Percentiles rank a stretch among this genome's conserved stretches.
phyloP scores from a whole-genome alignment of 2,888 invertebrate species.

The Andrena hattorfiana region DNA sequence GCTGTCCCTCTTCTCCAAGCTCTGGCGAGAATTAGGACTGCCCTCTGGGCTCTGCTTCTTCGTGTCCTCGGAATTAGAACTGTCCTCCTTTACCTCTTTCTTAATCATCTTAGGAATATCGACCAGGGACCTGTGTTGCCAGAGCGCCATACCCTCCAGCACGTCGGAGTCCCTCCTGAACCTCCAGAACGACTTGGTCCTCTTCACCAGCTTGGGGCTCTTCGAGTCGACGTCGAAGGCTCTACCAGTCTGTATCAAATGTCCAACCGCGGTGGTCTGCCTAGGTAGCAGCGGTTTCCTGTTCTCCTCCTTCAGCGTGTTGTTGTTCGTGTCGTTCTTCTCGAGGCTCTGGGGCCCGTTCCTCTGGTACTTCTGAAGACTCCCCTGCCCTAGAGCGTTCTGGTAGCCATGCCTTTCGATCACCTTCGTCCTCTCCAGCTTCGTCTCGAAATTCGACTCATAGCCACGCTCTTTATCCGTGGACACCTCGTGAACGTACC shows the following conservation, averaged over 20 bases:
- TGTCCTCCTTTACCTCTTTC: conserved; percentile 82
- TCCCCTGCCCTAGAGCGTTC: conserved; percentile 36
- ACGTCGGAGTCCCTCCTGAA: conserved; percentile 92
- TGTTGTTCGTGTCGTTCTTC: conserved; percentile 81
- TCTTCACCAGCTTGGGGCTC: conserved; percentile 87
- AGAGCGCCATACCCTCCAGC: conserved; percentile 94
- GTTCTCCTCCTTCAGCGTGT: conserved; percentile 83
- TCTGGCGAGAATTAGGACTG: conserved; percentile 64
- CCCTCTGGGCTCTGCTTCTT: conserved; percentile 72
- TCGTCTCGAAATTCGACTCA: conserved; percentile 84
- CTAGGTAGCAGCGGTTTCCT: conserved; percentile 86
- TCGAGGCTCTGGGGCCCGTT: conserved; percentile 66
- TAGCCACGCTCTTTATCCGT: conserved; percentile 83
- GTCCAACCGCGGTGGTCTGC: conserved; percentile 80
- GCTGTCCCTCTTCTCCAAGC: conserved; percentile 77
- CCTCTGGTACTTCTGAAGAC: conserved; percentile 54
- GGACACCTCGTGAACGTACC: conserved; percentile 66
- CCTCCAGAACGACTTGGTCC: conserved; percentile 95
- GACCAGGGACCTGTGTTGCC: conserved; percentile 94
- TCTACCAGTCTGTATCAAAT: conserved; percentile 76
- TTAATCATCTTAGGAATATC: conserved; percentile 88
- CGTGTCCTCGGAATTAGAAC: conserved; percentile 69
- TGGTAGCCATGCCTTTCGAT: conserved; percentile 76
- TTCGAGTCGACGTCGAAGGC: conserved; percentile 86
- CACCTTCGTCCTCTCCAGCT: conserved; percentile 81